Base-by-base conservation (phyloP, 2,888 invertebrate genomes). In the Leucozona laternaria region DNA sequence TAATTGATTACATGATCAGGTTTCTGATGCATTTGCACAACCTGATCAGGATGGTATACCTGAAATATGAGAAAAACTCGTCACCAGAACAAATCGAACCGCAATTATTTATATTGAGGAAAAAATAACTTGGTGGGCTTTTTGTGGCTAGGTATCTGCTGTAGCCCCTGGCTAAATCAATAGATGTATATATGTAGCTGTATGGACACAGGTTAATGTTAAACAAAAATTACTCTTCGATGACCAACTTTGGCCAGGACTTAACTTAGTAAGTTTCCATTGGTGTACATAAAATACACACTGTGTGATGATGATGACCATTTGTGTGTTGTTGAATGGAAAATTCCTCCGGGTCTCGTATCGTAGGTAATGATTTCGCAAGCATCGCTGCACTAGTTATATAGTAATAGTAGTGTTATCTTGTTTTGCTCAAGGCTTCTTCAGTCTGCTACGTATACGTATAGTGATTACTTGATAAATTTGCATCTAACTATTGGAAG, bases 1-100 rank as follows among this genome's bases (percentile, higher is more conserved):
- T 76, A 79, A 84, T 79, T 84, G 79, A 84, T 84, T 79, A 76
- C 64, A 22, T 13, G 58, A 66, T 84, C 84, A 71, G 76, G 84
- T 79, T 84, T 83, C 20, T 48, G 40, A 60, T 68, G 71, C 64
- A 58, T 71, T 76, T 62, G 62, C 71, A 37, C 75, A 75, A 78
- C 68, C 57, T 55, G 60, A 43, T 60, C 20, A 37, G 58, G 66
- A 79, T 75, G 73, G 60, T 62, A n/a, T n/a, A 62, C 43, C 10
- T 40, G 25, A 62, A 45, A 28, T 60, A 73, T 77, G 66, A 78
- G 82, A 60, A 84, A 79, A 84, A 84, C 70, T 79, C 75, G 70
- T 79, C 79, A 79, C 70, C 79, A 79, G 84, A 84, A 79, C 79
- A 79, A 84, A 64, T 43, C 57, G 45, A 64, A 76, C n/a, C 28